phyloP scores from a whole-genome alignment of 2,113 vertebrate genomes.

The Shinisaurus crocodilurus region DNA sequence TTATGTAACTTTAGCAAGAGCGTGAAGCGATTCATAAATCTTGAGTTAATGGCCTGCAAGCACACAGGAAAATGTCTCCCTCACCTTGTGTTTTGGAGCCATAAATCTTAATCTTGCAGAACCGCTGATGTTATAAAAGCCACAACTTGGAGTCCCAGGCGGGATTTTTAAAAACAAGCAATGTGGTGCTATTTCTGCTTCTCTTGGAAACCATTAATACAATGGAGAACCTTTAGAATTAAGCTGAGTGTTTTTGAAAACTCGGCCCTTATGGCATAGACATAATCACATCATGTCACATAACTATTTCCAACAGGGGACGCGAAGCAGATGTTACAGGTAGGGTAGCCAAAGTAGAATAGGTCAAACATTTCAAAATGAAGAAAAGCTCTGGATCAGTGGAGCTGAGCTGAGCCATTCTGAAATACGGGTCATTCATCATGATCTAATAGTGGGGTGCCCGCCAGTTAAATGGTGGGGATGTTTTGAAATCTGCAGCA shows the following conservation, averaged over 20 bases:
- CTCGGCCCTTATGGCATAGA: neutral
- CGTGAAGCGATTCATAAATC: conserved; percentile 30
- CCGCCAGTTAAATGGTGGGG: neutral
- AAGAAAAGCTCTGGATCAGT: neutral
- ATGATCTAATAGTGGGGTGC: neutral
- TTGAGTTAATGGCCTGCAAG: neutral
- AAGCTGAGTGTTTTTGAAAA: neutral
- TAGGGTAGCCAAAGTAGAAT: neutral
- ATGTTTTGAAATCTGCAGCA: neutral
- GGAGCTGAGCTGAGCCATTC: neutral
- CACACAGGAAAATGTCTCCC: fast-evolving
- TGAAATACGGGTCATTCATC: neutral
- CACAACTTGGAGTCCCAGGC: neutral
- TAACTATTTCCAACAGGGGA: neutral
- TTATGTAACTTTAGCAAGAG: conserved; percentile 22
- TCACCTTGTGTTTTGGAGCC: conserved; percentile 12
- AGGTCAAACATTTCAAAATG: neutral
- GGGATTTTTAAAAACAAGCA: conserved; percentile 34
- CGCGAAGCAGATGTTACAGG: neutral
- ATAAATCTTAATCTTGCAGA: conserved; percentile 48
- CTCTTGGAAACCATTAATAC: neutral
- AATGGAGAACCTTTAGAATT: neutral
- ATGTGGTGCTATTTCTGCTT: neutral
- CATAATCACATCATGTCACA: neutral
- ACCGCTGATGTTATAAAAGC: neutral